Conservation (phyloP, 2,888 invertebrate species). For the Diplolepis rosae region DNA sequence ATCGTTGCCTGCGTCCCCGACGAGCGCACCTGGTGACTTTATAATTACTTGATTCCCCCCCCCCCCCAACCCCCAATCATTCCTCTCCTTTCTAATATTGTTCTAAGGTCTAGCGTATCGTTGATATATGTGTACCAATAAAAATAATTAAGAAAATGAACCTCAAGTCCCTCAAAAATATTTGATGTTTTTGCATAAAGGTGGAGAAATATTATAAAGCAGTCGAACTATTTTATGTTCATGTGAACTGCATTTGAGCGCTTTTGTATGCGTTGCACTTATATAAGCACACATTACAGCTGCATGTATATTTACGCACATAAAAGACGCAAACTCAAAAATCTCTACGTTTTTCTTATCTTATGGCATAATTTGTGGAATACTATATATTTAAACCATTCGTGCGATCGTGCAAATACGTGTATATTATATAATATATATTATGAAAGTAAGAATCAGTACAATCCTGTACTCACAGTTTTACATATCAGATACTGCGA, state of each 20-base stretch:
- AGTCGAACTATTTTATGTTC: not conserved
- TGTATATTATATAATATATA: not conserved
- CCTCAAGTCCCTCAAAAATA: conserved; percentile 41
- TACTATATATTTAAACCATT: not conserved
- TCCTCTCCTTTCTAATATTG: conserved; percentile 25
- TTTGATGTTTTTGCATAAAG: not conserved
- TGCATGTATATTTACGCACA: not conserved
- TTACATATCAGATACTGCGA: not conserved
- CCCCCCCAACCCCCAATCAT: too few relatives aligned
- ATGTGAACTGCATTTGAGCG: not conserved
- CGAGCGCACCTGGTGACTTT: conserved; percentile 56
- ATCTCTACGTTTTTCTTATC: not conserved
- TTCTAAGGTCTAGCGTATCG: conserved; percentile 43
- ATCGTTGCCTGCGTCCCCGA: conserved; percentile 64
- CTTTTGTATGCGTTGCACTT: not conserved
- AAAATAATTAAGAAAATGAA: conserved; percentile 27
- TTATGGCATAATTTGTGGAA: not conserved
- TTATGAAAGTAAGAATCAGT: not conserved
- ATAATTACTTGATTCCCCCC: conserved; percentile 37
- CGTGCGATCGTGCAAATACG: not conserved
- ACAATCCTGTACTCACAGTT: not conserved
- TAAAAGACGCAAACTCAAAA: not conserved
- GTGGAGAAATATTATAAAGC: not conserved
- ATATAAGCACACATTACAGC: not conserved
- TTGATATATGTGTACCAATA: conserved; percentile 33